Percentiles rank a stretch among this genome's conserved stretches.
Conservation (phyloP, 2,797 vertebrate species). For the Characodon lateralis region DNA sequence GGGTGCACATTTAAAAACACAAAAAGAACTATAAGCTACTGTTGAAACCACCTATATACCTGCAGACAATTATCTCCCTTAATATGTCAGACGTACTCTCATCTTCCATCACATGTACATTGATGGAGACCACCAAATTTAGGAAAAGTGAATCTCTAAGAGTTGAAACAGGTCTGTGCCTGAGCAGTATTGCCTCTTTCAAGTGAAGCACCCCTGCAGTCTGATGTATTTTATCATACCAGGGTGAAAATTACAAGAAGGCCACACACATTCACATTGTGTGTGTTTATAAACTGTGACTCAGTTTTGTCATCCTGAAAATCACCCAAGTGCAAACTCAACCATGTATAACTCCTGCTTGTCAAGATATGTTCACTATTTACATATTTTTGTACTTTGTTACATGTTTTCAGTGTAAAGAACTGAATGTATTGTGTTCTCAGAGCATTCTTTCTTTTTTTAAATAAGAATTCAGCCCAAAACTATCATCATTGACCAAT, state of each 20-base stretch:
- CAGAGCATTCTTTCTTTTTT: not conserved
- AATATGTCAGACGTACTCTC: slow-evolving; percentile 24
- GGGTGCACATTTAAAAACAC: slow-evolving; percentile 23
- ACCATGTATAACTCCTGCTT: not conserved
- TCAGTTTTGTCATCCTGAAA: slow-evolving; percentile 26
- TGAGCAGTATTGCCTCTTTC: slow-evolving; percentile 29
- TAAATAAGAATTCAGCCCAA: not conserved
- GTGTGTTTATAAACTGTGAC: slow-evolving; percentile 19
- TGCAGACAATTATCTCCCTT: not conserved
- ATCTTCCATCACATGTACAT: slow-evolving; percentile 15
- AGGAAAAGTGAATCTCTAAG: not conserved
- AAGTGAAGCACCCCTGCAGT: slow-evolving; percentile 41
- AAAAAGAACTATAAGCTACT: slow-evolving; percentile 27
- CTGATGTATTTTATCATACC: slow-evolving; percentile 42
- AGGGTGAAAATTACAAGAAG: slow-evolving; percentile 33
- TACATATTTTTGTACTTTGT: not conserved
- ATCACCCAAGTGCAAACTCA: slow-evolving; percentile 15
- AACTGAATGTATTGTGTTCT: not conserved
- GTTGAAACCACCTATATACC: slow-evolving; percentile 17
- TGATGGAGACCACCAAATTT: slow-evolving; percentile 28
- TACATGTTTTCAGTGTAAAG: not conserved
- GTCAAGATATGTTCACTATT: not conserved
- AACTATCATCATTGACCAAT: not conserved
- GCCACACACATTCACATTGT: slow-evolving; percentile 52
- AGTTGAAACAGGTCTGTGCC: slow-evolving; percentile 51